Base-by-base conservation (phyloP, 2,888 invertebrate species). In the Dione vanillae region DNA sequence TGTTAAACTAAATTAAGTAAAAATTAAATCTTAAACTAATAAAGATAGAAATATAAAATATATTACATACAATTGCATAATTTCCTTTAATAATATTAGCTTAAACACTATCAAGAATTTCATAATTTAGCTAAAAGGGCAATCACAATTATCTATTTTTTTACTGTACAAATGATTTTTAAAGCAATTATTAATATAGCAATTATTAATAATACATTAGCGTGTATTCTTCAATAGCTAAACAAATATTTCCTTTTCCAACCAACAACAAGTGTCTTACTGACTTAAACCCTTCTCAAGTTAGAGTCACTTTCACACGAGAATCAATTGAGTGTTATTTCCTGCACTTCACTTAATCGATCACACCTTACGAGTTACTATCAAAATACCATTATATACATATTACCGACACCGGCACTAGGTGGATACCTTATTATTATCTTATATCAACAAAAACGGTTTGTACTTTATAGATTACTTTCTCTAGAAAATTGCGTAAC, bases 331-430 rank as follows among this genome's bases (percentile, higher is more conserved):
- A 78, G 74, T 80, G 78, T 75, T 74, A 75, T 79, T 87, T 86
- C 87, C 85, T 83, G 80, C 52, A 61, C 61, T 71, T 72, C 65
- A 65, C 64, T 64, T 49, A 72, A 77, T 76, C 72, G 76, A 74
- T 71, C 77, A 81, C 85, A 84, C 85, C 82, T 82, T 81, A 82
- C 80, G 80, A 90, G 90, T 82, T 81, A 82, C 80, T 80, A 90
- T 90, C 86, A 90, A 86, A 85, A 78, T 69, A 75, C 79, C 89
- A 90, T 91, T 91, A 91, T 74, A 71, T 75, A 71, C 58, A 70
- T 77, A 74, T 78, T 77, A 69, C 72, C 71, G 52, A 65, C 69
- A 37, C 49, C 64, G 64, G 64, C 58, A 66, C 41, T 62, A 35
- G 52, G 49, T 37, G 40, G 47, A 16, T 56, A 54, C 9, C n/a